Conservation (phyloP, 2,113 vertebrate species). For the Nesoenas mayeri region DNA sequence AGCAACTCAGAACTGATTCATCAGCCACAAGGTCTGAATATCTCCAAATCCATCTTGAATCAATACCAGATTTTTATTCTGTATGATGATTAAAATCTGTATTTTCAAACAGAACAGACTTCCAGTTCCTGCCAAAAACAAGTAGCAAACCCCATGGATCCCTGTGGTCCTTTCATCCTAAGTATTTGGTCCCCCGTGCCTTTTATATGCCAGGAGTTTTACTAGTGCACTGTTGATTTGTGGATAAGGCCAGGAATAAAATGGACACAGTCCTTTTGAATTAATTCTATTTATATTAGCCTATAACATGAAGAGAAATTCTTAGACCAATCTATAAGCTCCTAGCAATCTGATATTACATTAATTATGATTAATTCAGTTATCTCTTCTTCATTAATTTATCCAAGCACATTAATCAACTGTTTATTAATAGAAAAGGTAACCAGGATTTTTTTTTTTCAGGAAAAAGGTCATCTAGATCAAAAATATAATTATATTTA, state of each 20-base stretch:
- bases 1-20: not conserved
- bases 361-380: slow-evolving; percentile 15
- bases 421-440: not conserved
- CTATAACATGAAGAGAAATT: not conserved
- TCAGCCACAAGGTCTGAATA: not conserved
- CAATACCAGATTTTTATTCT: not conserved
- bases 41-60: not conserved
- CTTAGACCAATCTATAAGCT: not conserved
- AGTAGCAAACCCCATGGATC: fast-evolving
- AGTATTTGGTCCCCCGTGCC: not conserved
- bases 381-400: slow-evolving; percentile 37
- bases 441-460: not conserved
- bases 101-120: not conserved
- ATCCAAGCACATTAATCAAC: not conserved
- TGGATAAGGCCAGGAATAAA: not conserved
- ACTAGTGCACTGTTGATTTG: not conserved
- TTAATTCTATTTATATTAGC: not conserved
- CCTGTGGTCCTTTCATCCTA: not conserved
- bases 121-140: not conserved
- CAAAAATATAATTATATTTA: not conserved
- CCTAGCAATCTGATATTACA: not conserved
- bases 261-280: not conserved
- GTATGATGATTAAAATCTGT: not conserved
- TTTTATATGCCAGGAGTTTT: not conserved
- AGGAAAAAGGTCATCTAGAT: not conserved